Evolutionary conservation across 2,888 invertebrate species (phyloP), one percentile per base, ranked within the genome.

Genomic region (Tanaodytes sp.): DNA sequence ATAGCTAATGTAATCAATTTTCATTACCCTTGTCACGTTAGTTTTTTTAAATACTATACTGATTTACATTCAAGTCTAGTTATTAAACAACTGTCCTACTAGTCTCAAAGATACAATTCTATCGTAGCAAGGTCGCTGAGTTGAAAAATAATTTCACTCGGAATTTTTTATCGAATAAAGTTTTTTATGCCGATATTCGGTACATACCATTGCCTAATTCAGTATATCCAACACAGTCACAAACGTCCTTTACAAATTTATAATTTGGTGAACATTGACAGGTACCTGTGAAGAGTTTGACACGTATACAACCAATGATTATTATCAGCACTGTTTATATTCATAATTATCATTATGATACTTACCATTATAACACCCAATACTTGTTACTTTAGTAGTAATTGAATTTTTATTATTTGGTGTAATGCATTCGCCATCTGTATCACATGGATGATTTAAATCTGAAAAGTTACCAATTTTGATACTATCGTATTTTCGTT

Each of bases 251-350:
- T 14, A 81, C 74, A 45, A 75, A 66, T 12, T 72, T 79, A 57
- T 82, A 82, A 58, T 77, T 75, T 30, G 73, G 59, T 11, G 80
- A 75, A 71, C 84, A 80, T 33, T 76, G 70, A 73, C 83, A 83
- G 2, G 71, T 65, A 4, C 76, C 83, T 83, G 61, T 5, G 8
- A 23, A 23, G 8, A 8, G 23, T n/a, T n/a, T n/a, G n/a, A n/a
- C n/a, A n/a, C n/a, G n/a, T n/a, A n/a, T n/a, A n/a, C n/a, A n/a
- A n/a, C n/a, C n/a, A n/a, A n/a, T n/a, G n/a, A n/a, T n/a, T 30
- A 39, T 9, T 39, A 39, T 16, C 15, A 39, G 16, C 6, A 5
- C 16, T 39, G 15, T 16, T 14, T 39, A 20, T 27, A 33, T 33
- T 33, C 2, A n/a, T 33, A 33, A 9, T 33, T 2, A 9, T 33